Percentiles rank a stretch among this genome's conserved stretches.
Evolutionary conservation across 2,113 vertebrate species (phyloP).

Genomic region (Nycticebus coucang): DNA sequence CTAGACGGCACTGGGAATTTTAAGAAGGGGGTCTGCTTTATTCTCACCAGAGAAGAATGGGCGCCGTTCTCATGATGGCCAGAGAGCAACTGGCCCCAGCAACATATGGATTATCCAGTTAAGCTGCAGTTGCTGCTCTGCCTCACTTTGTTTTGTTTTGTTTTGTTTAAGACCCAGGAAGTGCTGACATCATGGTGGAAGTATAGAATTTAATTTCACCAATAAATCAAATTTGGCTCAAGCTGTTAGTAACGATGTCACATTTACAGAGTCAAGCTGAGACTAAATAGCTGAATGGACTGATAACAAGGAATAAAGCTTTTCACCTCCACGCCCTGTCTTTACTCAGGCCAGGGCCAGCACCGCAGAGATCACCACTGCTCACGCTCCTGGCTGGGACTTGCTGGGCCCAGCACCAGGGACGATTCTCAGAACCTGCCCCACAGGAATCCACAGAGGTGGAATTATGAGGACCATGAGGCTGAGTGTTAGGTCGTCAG

Average conservation of each 20-base stretch:
- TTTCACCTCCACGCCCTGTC: slow-evolving; percentile 44
- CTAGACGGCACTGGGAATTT: background rate
- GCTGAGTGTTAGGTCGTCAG: background rate
- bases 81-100: slow-evolving; percentile 62
- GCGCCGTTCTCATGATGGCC: background rate
- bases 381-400: background rate
- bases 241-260: slow-evolving; percentile 37
- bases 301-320: slow-evolving; percentile 30
- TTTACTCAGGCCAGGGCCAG: background rate
- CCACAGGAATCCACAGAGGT: background rate
- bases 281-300: background rate
- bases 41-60: background rate
- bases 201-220: slow-evolving; percentile 58
- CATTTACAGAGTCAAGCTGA: background rate
- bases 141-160: background rate
- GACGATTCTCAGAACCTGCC: background rate
- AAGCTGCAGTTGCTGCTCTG: slow-evolving; percentile 64
- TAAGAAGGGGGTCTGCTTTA: background rate
- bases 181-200: slow-evolving; percentile 56
- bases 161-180: slow-evolving; percentile 65
- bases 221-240: slow-evolving; percentile 34
- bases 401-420: background rate
- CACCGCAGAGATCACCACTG: rapidly evolving
- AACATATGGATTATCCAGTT: slow-evolving; percentile 60
- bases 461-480: background rate